Conservation (phyloP, 2,888 invertebrate species). For the Tortrix viridana region DNA sequence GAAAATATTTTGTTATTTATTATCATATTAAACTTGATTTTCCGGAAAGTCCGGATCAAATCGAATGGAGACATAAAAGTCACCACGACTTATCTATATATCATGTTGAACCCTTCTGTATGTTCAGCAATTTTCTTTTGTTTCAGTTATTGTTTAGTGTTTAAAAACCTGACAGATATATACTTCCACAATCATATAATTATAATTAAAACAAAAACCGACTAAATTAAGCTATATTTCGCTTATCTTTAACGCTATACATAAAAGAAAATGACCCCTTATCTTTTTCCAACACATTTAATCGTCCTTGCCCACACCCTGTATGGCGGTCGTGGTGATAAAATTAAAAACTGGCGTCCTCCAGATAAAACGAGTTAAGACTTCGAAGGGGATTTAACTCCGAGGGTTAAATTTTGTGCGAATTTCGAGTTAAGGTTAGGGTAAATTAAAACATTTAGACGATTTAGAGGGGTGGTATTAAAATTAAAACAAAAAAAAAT, state of each 20-base stretch:
- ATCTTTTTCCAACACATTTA: constrained; percentile 18
- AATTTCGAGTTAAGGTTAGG: background rate
- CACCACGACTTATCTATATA: too few species aligned
- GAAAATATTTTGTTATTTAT: too few species aligned
- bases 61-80: too few species aligned
- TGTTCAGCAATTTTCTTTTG: too few species aligned
- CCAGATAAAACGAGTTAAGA: constrained; percentile 37
- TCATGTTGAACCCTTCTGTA: too few species aligned
- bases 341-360: constrained; percentile 40
- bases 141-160: too few species aligned
- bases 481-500: too few species aligned
- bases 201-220: background rate
- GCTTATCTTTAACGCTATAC: background rate
- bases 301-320: constrained; percentile 22
- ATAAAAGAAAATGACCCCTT: constrained; percentile 4
- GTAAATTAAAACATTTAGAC: background rate
- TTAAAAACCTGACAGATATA: too few species aligned
- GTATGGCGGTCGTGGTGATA: constrained; percentile 28
- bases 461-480: background rate
- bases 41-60: too few species aligned
- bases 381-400: background rate
- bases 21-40: too few species aligned
- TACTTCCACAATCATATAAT: too few species aligned
- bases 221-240: background rate
- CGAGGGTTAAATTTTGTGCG: background rate